Base-by-base conservation (phyloP, 2,113 vertebrate genomes). In the Corynorhinus townsendii region DNA sequence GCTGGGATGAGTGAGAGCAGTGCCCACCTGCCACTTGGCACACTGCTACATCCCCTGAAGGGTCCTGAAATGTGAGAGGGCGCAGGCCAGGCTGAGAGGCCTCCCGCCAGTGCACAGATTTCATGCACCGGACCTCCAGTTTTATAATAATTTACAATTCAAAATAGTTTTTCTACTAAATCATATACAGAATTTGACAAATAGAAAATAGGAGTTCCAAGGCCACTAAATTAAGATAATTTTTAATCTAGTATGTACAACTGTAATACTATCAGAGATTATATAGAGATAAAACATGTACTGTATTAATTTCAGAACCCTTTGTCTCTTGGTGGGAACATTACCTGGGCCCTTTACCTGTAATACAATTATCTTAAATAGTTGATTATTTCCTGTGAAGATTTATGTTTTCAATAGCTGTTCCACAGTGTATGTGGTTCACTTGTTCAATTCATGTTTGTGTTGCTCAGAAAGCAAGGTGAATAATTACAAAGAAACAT, bases 291-390 rank as follows among this genome's bases (percentile, higher is more conserved):
- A 89, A 91, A 82, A 16, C 11, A n/a, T 33, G 4, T 38, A 52
- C 35, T 79, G 2, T 82, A 22, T 79, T 49, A 38, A 40, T 95
- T 87, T 85, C 47, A 82, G 6, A 73, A 45, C n/a, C 30, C 40
- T 52, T 80, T 59, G 22, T 16, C 81, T 86, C 40, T 92, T 77
- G n/a, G 5, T 86, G 24, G 66, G 19, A 73, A 54, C 33, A 59
- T 85, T 82, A 22, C 2, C 86, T 95, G 49, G 59, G 19, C 8
- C 40, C 35, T 89, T 94, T 86, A 89, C 71, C 17, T 80, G 1
- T 38, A 72, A 89, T 62, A 84, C 49, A 93, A n/a, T 93, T 35
- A 80, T 83, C 56, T 80, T 73, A 91, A 84, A 52, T 73, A 45
- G 54, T 59, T 86, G 62, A 83, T 81, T 73, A 40, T 90, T 91